Conservation (phyloP, 2,888 invertebrate species). For the Hyppa rectilinea region DNA sequence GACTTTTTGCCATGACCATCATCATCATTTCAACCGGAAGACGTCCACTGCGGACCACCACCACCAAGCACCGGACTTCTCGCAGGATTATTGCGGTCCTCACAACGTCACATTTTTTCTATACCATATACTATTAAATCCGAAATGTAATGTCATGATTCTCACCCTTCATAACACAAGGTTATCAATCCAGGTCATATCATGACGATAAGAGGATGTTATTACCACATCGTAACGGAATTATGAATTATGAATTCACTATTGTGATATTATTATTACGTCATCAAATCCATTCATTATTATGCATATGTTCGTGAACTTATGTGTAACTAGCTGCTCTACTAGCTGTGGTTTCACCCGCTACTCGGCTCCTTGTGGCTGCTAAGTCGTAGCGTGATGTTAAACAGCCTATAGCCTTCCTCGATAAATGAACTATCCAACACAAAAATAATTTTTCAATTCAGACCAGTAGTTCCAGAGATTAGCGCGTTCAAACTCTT, state of each 20-base stretch:
- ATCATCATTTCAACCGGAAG: background rate
- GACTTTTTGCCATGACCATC: background rate
- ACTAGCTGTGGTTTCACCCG: too few relatives aligned
- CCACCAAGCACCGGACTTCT: background rate
- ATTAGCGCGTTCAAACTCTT: too few relatives aligned
- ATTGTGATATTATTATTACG: constrained; percentile 9
- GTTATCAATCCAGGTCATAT: constrained; percentile 37
- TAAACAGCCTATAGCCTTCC: too few relatives aligned
- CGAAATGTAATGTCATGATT: constrained; percentile 3
- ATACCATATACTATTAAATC: background rate
- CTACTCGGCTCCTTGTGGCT: too few relatives aligned
- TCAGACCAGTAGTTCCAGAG: too few relatives aligned
- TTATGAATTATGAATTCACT: constrained; percentile 3
- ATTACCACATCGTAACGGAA: constrained; percentile 1
- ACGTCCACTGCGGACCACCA: background rate
- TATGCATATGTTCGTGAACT: constrained; percentile 20
- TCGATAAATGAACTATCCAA: too few relatives aligned
- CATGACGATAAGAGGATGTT: constrained; percentile 17
- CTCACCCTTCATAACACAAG: background rate
- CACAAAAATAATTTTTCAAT: too few relatives aligned
- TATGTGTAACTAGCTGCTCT: too few relatives aligned
- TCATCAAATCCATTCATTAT: constrained; percentile 10
- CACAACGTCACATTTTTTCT: background rate
- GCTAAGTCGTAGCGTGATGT: too few relatives aligned
- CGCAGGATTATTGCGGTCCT: background rate